Percentiles rank a stretch among this genome's conserved stretches.
phyloP scores from a whole-genome alignment of 2,113 vertebrate genomes.

The Platysteira castanea region DNA sequence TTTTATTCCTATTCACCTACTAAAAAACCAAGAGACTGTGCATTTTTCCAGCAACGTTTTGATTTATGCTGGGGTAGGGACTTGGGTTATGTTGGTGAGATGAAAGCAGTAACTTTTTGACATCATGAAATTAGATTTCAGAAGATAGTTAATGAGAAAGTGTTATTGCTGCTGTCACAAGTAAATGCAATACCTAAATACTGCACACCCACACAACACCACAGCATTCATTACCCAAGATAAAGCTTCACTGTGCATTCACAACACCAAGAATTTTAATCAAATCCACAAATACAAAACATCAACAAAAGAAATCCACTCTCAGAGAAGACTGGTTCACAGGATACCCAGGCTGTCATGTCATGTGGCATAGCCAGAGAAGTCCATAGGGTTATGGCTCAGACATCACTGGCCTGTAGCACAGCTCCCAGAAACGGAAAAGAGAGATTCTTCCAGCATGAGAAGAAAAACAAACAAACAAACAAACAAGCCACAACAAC shows the following conservation, averaged over 20 bases:
- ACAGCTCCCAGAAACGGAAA: neutral
- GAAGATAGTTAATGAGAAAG: neutral
- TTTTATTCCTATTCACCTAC: slow-evolving; percentile 19
- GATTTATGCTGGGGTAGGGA: neutral
- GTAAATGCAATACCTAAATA: neutral
- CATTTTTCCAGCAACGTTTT: neutral
- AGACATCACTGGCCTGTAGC: neutral
- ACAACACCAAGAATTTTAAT: neutral
- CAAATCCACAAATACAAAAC: neutral
- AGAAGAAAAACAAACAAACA: neutral
- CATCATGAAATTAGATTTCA: neutral
- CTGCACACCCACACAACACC: neutral
- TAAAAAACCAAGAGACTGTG: neutral
- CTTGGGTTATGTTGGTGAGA: neutral
- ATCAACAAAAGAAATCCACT: neutral
- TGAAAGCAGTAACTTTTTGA: slow-evolving; percentile 29
- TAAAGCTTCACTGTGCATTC: neutral
- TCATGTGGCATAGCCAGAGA: accelerated
- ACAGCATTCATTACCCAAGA: neutral
- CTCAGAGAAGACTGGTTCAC: neutral
- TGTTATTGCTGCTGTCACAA: neutral
- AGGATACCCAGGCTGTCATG: neutral
- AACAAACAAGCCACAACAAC: neutral
- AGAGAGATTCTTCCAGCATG: neutral
- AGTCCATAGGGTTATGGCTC: neutral